Evolutionary conservation across 2,888 invertebrate genomes (phyloP).

Genomic region (Drepana falcataria): DNA sequence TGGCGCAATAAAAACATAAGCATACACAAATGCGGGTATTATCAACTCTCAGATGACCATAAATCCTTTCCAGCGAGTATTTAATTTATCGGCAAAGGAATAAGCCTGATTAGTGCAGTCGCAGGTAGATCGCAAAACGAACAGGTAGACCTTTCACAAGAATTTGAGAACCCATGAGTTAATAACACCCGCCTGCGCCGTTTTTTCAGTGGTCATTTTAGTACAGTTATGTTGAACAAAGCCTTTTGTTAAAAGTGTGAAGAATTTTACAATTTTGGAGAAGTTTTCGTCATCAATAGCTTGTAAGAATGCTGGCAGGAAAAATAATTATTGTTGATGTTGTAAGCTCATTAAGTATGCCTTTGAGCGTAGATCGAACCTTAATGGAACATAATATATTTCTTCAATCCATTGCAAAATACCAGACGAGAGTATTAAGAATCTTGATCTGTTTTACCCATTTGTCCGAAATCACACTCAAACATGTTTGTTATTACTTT

Average conservation of each 20-base stretch:
- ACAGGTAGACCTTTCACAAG: conserved; percentile 65
- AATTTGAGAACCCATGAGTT: conserved; percentile 37
- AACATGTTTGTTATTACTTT: no score
- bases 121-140: conserved; percentile 49
- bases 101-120: conserved; percentile 47
- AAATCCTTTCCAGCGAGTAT: conserved; percentile 52
- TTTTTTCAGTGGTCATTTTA: conserved; percentile 63
- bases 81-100: conserved; percentile 66
- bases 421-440: no score
- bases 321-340: conserved; percentile 29
- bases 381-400: conserved; percentile 19
- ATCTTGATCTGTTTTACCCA: no score
- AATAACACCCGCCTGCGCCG: conserved; percentile 33
- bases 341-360: conserved; percentile 29
- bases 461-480: no score
- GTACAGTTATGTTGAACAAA: conserved; percentile 54
- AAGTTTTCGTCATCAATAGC: neutral
- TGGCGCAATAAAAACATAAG: conserved; percentile 31
- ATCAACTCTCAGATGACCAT: conserved; percentile 50
- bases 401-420: conserved; percentile 1
- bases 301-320: conserved; percentile 8
- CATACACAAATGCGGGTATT: conserved; percentile 47
- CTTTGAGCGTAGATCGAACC: conserved; percentile 19
- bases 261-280: conserved; percentile 33
- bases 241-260: conserved; percentile 54